A percentile compares a stretch with the other conserved stretches of the same genome.
Evolutionary conservation across 1,140 invertebrate genomes (phyloP).

Genomic region (Lethocerus indicus): DNA sequence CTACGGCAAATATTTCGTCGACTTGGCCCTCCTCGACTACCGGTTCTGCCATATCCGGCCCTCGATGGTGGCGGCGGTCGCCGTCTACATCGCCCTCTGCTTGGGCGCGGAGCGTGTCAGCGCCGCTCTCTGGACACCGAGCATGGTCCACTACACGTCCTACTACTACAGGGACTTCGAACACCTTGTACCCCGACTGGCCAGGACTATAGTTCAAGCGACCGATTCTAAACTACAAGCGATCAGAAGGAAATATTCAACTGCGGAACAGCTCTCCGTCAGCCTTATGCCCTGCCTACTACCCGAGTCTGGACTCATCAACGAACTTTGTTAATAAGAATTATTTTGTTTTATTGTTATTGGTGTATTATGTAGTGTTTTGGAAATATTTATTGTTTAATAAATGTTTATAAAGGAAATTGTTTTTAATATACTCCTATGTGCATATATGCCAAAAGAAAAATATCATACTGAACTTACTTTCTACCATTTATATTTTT

Average conservation of each 20-base stretch:
- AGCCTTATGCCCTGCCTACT: conserved; percentile 5
- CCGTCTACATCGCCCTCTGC: conserved; percentile 48
- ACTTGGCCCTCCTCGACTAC: conserved; percentile 70
- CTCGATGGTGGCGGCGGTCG: conserved; percentile 59
- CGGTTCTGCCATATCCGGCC: conserved; percentile 62
- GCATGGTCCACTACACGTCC: not conserved
- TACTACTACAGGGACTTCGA: conserved; percentile 1
- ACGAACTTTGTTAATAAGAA: too few species aligned
- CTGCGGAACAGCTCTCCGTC: not conserved
- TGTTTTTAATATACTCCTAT: too few species aligned
- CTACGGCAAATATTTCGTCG: conserved; percentile 85
- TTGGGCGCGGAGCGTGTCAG: not conserved
- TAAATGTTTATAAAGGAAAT: too few species aligned
- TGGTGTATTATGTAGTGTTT: too few species aligned
- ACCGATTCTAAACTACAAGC: not conserved
- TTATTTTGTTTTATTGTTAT: too few species aligned
- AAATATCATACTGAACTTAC: too few species aligned
- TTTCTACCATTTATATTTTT: too few species aligned
- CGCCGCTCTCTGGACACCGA: conserved; percentile 1
- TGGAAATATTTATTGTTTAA: too few species aligned
- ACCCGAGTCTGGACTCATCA: conserved; percentile 7
- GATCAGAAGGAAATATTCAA: conserved; percentile 3
- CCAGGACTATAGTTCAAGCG: not conserved
- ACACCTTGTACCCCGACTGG: not conserved
- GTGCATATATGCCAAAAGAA: too few species aligned